phyloP scores from a whole-genome alignment of 2,888 invertebrate species.

The Mimumesa dahlbomi region DNA sequence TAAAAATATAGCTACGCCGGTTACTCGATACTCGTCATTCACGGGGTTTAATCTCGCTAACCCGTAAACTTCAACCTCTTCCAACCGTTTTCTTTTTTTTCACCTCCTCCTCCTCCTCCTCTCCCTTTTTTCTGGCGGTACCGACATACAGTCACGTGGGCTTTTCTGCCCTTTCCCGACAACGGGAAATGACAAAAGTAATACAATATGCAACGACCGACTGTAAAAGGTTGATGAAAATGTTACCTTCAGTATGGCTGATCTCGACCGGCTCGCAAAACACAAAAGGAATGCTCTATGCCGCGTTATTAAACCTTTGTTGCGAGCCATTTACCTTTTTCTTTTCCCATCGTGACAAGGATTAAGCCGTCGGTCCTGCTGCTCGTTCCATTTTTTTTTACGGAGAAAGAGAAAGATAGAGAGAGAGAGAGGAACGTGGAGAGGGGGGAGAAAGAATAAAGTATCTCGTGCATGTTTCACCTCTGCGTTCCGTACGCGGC shows the following conservation, averaged over 20 bases:
- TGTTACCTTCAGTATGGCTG: slow-evolving; percentile 28
- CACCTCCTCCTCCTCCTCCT: background rate
- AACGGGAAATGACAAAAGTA: slow-evolving; percentile 16
- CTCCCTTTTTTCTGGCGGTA: background rate
- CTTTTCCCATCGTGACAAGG: slow-evolving; percentile 27
- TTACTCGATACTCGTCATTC: no score
- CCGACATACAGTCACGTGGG: background rate
- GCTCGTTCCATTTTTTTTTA: background rate
- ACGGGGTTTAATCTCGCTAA: slow-evolving; percentile 31
- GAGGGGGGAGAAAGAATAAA: no score
- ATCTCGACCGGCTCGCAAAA: slow-evolving; percentile 20
- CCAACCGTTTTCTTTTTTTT: background rate
- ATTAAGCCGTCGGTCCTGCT: slow-evolving; percentile 21
- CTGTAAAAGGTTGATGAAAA: slow-evolving; percentile 56
- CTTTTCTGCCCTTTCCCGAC: slow-evolving; percentile 7
- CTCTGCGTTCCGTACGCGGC: background rate
- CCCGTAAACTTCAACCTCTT: background rate
- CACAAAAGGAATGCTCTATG: slow-evolving; percentile 48
- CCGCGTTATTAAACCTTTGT: slow-evolving; percentile 58
- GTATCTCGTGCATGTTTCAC: background rate
- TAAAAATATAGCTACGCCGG: no score
- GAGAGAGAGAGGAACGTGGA: no score
- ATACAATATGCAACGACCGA: slow-evolving; percentile 35
- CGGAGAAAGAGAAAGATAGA: no score
- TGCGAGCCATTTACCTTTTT: slow-evolving; percentile 37